phyloP scores from a whole-genome alignment of 2,888 invertebrate genomes.

The Charanyca ferruginea region DNA sequence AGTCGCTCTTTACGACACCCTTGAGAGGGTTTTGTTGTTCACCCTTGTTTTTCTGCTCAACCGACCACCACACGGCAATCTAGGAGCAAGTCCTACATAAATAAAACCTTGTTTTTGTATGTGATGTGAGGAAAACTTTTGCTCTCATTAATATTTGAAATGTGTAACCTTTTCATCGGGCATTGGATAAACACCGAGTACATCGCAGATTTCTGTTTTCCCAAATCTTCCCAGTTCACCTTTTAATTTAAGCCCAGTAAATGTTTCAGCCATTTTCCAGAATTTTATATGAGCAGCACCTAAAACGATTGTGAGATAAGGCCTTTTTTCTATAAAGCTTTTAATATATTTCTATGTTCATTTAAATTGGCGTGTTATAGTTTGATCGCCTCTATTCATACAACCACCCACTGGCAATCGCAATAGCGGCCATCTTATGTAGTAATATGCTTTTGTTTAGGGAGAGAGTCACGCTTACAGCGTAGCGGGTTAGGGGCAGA shows the following conservation, averaged over 20 bases:
- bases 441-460: too few species aligned
- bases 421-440: too few species aligned
- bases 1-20: too few species aligned
- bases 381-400: too few species aligned
- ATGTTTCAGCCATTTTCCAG: constrained; percentile 98
- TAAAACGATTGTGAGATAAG: constrained; percentile 62
- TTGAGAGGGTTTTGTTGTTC: too few species aligned
- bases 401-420: too few species aligned
- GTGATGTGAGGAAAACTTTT: background rate
- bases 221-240: constrained; percentile 97
- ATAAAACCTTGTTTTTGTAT: background rate
- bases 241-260: constrained; percentile 97
- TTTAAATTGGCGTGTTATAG: too few species aligned
- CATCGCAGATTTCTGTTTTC: constrained; percentile 97
- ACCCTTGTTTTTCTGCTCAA: too few species aligned
- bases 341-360: too few species aligned
- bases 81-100: background rate
- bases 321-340: background rate
- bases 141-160: background rate
- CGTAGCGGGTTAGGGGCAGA: too few species aligned
- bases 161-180: constrained; percentile 94
- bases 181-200: constrained; percentile 95
- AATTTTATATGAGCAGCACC: constrained; percentile 96
- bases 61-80: too few species aligned
- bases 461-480: too few species aligned